These are phyloP conservation scores for Darwinula stevensoni DNA, from an alignment of 2,888 invertebrate species.

Conservation along the genomic window DNA sequence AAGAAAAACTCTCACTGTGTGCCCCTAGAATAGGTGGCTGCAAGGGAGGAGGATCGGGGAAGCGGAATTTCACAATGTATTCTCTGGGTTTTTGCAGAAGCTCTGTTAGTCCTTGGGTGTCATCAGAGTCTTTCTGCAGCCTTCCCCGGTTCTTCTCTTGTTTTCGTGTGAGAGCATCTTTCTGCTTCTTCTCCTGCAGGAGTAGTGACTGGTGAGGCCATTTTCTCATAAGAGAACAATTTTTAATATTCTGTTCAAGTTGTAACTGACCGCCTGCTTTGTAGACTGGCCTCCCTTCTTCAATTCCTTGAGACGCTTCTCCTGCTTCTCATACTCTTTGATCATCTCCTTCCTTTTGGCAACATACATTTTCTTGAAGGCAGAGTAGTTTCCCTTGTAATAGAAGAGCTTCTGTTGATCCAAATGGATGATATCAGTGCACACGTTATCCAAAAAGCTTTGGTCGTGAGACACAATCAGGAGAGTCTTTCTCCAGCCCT, in stretches of 20 bases:
- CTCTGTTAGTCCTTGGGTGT: conserved; percentile 46
- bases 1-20: conserved; percentile 36
- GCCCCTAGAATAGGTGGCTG: conserved; percentile 90
- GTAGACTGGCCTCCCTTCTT: conserved; percentile 85
- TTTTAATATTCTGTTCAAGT: background rate
- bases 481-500: conserved; percentile 94
- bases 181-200: conserved; percentile 51
- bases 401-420: conserved; percentile 80
- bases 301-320: conserved; percentile 73
- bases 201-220: too few relatives aligned
- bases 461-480: conserved; percentile 98
- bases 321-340: conserved; percentile 95
- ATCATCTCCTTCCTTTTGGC: conserved; percentile 77
- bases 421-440: conserved; percentile 92
- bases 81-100: conserved; percentile 69
- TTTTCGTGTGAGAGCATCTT: conserved; percentile 50
- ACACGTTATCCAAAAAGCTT: conserved; percentile 95
- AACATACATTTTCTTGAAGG: conserved; percentile 95
- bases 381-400: conserved; percentile 89
- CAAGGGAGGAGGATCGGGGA: conserved; percentile 83
- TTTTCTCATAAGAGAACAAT: too few relatives aligned
- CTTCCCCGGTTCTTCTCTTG: conserved; percentile 47
- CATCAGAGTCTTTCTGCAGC: conserved; percentile 37
- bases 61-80: conserved; percentile 87
- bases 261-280: conserved; percentile 38